Conservation (phyloP, 2,113 vertebrate species). For the Pygoscelis adeliae region DNA sequence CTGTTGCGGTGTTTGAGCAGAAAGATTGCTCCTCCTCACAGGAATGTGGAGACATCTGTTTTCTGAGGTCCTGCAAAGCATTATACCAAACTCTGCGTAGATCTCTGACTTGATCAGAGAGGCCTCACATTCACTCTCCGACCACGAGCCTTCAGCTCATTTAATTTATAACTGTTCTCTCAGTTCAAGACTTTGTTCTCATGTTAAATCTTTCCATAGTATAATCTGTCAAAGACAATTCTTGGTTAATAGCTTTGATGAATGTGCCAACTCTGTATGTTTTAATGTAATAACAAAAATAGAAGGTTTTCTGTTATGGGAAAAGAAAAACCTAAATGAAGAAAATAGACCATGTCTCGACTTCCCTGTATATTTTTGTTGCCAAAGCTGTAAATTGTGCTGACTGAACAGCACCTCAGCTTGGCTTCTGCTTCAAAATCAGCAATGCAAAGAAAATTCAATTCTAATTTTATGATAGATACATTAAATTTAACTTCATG, state of each 20-base stretch:
- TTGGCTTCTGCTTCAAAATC: background rate
- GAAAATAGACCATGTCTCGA: slow-evolving; percentile 22
- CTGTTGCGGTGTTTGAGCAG: background rate
- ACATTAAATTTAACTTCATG: background rate
- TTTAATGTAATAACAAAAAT: background rate
- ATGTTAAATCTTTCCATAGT: slow-evolving; percentile 15
- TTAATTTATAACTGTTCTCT: slow-evolving; percentile 41
- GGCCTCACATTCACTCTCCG: background rate
- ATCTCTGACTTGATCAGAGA: background rate
- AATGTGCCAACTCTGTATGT: background rate
- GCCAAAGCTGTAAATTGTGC: background rate
- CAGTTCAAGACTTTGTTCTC: slow-evolving; percentile 28
- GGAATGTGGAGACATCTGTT: background rate
- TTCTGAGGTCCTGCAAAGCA: background rate
- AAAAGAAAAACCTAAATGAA: background rate
- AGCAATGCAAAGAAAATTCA: background rate
- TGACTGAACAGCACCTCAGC: background rate
- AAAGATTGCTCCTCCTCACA: background rate
- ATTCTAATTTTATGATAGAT: background rate
- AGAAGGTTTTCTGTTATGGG: background rate
- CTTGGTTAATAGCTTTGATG: slow-evolving; percentile 27
- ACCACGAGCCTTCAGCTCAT: background rate
- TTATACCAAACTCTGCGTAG: background rate
- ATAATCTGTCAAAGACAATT: slow-evolving; percentile 4
- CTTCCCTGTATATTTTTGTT: slow-evolving; percentile 32